A percentile compares a stretch with the other conserved stretches of the same genome.
Evolutionary conservation across 1,140 invertebrate species (phyloP).

Genomic region (Notospermus geniculatus): DNA sequence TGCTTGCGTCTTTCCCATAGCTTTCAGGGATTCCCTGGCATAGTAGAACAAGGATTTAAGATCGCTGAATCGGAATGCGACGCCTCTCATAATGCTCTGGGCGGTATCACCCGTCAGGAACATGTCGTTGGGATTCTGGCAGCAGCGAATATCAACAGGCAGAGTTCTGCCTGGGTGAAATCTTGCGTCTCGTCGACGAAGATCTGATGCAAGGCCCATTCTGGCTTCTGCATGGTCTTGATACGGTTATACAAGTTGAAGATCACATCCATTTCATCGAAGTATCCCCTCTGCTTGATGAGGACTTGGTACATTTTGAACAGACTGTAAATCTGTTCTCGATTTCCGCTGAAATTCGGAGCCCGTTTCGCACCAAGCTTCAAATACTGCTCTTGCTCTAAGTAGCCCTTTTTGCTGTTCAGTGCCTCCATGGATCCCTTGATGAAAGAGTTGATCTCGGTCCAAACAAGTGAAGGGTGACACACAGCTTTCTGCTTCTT

Average conservation of each 20-base stretch:
- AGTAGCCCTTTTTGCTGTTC: conserved; percentile 25
- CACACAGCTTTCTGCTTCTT: conserved; percentile 31
- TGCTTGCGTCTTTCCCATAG: conserved; percentile 30
- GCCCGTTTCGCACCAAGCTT: conserved; percentile 39
- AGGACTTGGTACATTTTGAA: conserved; percentile 26
- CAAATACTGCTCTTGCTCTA: conserved; percentile 32
- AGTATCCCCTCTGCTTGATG: conserved; percentile 33
- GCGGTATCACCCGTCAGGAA: conserved; percentile 53
- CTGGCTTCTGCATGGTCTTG: conserved; percentile 1
- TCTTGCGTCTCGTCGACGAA: conserved; percentile 52
- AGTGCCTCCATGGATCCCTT: conserved; percentile 45
- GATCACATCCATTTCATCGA: conserved; percentile 41
- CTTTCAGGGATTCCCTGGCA: conserved; percentile 33
- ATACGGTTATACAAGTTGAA: conserved; percentile 14
- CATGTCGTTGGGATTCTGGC: conserved; percentile 47
- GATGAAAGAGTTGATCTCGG: conserved; percentile 46
- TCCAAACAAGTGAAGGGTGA: conserved; percentile 44
- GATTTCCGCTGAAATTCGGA: conserved; percentile 39
- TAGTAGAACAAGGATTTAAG: conserved; percentile 44
- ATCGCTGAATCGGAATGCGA: conserved; percentile 49
- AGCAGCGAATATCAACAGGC: conserved; percentile 41
- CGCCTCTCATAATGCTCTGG: conserved; percentile 51
- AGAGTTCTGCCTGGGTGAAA: conserved; percentile 50
- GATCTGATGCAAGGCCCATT: conserved; percentile 42
- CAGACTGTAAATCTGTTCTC: conserved; percentile 35